Percentiles rank a stretch among this genome's conserved stretches.
Conservation (phyloP, 2,888 invertebrate genomes). For the Zeuzera pyrina region DNA sequence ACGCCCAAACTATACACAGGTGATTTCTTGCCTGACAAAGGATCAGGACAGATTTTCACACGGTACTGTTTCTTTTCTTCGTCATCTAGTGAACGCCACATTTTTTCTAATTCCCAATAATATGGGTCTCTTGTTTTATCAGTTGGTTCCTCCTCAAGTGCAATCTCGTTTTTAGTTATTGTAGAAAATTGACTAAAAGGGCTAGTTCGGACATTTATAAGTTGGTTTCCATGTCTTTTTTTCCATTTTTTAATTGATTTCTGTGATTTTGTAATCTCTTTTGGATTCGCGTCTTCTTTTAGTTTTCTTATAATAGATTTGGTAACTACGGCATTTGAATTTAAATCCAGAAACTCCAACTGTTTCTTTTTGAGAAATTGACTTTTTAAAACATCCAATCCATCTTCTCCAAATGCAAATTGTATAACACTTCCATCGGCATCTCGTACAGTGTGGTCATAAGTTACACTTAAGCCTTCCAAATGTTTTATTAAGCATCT, state of each 20-base stretch:
- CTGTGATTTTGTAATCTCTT: conserved; percentile 65
- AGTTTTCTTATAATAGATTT: conserved; percentile 71
- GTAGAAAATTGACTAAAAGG: conserved; percentile 76
- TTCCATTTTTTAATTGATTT: conserved; percentile 77
- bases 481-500: conserved; percentile 97
- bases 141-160: conserved; percentile 50
- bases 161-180: conserved; percentile 59
- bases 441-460: conserved; percentile 97
- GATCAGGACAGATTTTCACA: conserved; percentile 80
- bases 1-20: conserved; percentile 87
- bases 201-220: conserved; percentile 58
- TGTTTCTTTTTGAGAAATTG: conserved; percentile 86
- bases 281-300: conserved; percentile 67
- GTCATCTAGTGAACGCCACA: conserved; percentile 77
- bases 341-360: conserved; percentile 86
- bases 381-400: conserved; percentile 89
- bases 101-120: conserved; percentile 73
- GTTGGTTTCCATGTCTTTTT: conserved; percentile 62
- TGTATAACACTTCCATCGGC: conserved; percentile 94
- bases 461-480: conserved; percentile 93
- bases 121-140: conserved; percentile 74
- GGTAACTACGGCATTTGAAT: conserved; percentile 77
- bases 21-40: conserved; percentile 77
- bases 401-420: conserved; percentile 95
- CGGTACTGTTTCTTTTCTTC: conserved; percentile 69